A percentile compares a stretch with the other conserved stretches of the same genome.
These are phyloP conservation scores for Caenorhabditis briggsae DNA, from an alignment of 1,140 invertebrate species.

Conservation along the genomic window DNA sequence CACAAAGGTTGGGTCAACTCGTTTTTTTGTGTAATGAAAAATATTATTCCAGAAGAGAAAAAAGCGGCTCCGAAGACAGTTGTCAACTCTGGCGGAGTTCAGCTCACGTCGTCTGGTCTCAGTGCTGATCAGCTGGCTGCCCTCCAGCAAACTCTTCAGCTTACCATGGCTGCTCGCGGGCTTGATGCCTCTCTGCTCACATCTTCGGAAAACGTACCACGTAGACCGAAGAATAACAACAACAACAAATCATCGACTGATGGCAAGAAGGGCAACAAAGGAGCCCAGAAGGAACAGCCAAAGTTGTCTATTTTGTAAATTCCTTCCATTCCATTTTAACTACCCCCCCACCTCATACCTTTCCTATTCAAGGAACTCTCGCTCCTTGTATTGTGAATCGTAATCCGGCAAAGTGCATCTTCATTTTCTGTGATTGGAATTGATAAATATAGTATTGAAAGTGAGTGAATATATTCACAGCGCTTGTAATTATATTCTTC, in stretches of 20 bases:
- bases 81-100: slow-evolving; percentile 66
- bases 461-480: slow-evolving; percentile 12
- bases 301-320: slow-evolving; percentile 37
- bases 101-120: slow-evolving; percentile 73
- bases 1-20: slow-evolving; percentile 60
- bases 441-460: slow-evolving; percentile 54
- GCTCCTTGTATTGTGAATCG: background rate
- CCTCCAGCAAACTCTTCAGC: slow-evolving; percentile 68
- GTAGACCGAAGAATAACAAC: slow-evolving; percentile 45
- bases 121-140: slow-evolving; percentile 74
- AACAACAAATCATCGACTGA: slow-evolving; percentile 1
- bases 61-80: slow-evolving; percentile 45
- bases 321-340: slow-evolving; percentile 5
- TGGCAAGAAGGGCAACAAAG: slow-evolving; percentile 18
- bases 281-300: slow-evolving; percentile 40
- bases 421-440: slow-evolving; percentile 47
- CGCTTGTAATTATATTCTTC: slow-evolving; percentile 36
- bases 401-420: slow-evolving; percentile 22
- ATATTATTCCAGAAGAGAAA: slow-evolving; percentile 69
- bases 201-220: slow-evolving; percentile 33
- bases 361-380: background rate
- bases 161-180: slow-evolving; percentile 21
- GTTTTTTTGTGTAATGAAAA: background rate
- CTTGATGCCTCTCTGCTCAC: slow-evolving; percentile 12
- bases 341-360: slow-evolving; percentile 7